Evolutionary conservation across 2,113 vertebrate genomes (phyloP), one percentile per base, ranked within the genome.

Genomic region (Tursiops truncatus): DNA sequence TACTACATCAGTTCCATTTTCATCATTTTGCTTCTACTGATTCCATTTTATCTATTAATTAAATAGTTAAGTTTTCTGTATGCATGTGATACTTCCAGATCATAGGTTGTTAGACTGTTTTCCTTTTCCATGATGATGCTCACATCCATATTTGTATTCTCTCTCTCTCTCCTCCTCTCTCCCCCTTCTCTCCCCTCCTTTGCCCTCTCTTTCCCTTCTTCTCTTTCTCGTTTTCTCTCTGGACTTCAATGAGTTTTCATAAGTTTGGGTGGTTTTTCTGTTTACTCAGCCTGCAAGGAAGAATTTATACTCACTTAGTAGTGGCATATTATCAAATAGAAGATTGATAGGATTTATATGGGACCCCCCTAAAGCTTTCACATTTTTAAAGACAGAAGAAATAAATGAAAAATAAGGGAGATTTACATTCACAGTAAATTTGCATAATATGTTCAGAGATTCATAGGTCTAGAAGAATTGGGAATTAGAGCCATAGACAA

Each of bases 331-430:
- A 26, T 65, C 60, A 96, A 63, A 76, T 58, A 81, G 10, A 79
- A 77, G 2, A 77, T 38, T 89, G 36, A 82, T 33, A 79, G 71
- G 82, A 86, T 90, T 82, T 77, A 36, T 74, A 58, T 44, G 6
- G 3, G 0, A 81, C 23, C 41, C 77, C 8, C 20, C 77, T 79
- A 56, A 94, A 80, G 26, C 2, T 33, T 91, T 82, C 4, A 65
- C n/a, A 41, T 74, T 94, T 89, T 95, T 87, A 68, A 94, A 89
- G 21, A 33, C 41, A 95, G 44, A 93, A 86, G 41, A 89, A 96
- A 76, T 50, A 93, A 82, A 63, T 38, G 6, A n/a, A 89, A 77
- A 56, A 53, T 53, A 80, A 77, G 7, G 5, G 28, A 18, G 2
- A 76, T 85, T 82, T 73, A 53, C 0, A 58, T 31, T 91, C 23